Percentiles rank a stretch among this genome's conserved stretches.
Conservation (phyloP, 2,797 vertebrate species). For the Hypotaenidia philippensis region DNA sequence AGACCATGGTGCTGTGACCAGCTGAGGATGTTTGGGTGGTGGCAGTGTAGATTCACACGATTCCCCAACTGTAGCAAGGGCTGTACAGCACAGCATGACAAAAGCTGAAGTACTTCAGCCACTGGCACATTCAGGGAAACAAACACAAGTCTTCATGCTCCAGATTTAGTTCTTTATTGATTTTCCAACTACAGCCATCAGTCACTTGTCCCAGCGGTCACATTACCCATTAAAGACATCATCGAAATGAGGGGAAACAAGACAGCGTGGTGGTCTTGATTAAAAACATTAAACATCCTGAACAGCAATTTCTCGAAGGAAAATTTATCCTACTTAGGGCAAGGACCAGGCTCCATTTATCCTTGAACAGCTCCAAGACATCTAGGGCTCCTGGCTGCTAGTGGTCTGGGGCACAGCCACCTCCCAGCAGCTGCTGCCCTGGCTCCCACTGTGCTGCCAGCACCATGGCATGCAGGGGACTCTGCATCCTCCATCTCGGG, state of each 20-base stretch:
- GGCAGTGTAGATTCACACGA: fast-evolving
- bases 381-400: background rate
- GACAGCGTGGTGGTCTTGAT: background rate
- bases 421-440: background rate
- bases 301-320: background rate
- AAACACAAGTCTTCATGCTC: background rate
- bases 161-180: slow-evolving; percentile 30
- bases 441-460: fast-evolving
- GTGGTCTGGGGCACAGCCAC: fast-evolving
- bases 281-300: background rate
- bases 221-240: background rate
- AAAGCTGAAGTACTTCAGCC: background rate
- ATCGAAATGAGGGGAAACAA: background rate
- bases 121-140: background rate
- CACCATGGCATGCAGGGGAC: background rate
- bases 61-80: background rate
- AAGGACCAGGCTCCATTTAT: background rate
- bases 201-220: background rate
- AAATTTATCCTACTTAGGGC: background rate
- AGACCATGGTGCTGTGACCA: fast-evolving
- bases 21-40: fast-evolving
- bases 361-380: background rate
- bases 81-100: background rate
- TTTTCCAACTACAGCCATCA: slow-evolving; percentile 34
- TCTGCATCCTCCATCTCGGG: background rate